Evolutionary conservation across 1,140 invertebrate species (phyloP).

Genomic region (Linepithema humile): DNA sequence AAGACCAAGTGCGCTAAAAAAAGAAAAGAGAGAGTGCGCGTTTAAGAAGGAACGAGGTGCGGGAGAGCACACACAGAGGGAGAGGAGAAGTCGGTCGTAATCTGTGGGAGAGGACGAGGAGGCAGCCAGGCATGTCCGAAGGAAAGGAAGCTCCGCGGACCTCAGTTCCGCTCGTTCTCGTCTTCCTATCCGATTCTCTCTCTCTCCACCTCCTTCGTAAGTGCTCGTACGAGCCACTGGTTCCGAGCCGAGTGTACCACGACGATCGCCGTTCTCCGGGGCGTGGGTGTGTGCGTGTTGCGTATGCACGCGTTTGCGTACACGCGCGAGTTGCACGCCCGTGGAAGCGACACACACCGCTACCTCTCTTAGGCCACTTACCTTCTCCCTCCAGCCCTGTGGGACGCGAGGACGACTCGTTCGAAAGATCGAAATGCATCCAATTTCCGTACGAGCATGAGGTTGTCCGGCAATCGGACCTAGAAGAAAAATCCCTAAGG

Average conservation of each 20-base stretch:
- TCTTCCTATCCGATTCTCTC: constrained; percentile 69
- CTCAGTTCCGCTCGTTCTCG: constrained; percentile 79
- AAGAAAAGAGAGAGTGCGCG: constrained; percentile 15
- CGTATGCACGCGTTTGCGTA: not conserved
- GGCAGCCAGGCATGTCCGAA: constrained; percentile 78
- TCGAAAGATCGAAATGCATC: constrained; percentile 9
- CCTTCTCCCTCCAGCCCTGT: constrained; percentile 36
- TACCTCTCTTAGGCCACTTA: constrained; percentile 51
- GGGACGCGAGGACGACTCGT: constrained; percentile 30
- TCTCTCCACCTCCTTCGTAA: not conserved
- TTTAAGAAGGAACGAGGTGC: not conserved
- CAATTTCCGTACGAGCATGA: not conserved
- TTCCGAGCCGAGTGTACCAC: constrained; percentile 32
- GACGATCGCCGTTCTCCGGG: constrained; percentile 30
- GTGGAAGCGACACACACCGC: constrained; percentile 42
- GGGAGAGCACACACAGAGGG: not conserved
- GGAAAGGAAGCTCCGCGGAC: constrained; percentile 79
- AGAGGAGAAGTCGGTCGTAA: constrained; percentile 58
- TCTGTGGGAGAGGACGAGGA: constrained; percentile 79
- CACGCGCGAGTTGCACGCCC: not conserved
- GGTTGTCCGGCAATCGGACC: not conserved
- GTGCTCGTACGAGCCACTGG: constrained; percentile 48
- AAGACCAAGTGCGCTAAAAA: not conserved
- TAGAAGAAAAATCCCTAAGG: not conserved
- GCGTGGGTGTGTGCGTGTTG: constrained; percentile 6